Evolutionary conservation across 2,797 vertebrate genomes (phyloP).

Genomic region (Sebastes matsubarae): DNA sequence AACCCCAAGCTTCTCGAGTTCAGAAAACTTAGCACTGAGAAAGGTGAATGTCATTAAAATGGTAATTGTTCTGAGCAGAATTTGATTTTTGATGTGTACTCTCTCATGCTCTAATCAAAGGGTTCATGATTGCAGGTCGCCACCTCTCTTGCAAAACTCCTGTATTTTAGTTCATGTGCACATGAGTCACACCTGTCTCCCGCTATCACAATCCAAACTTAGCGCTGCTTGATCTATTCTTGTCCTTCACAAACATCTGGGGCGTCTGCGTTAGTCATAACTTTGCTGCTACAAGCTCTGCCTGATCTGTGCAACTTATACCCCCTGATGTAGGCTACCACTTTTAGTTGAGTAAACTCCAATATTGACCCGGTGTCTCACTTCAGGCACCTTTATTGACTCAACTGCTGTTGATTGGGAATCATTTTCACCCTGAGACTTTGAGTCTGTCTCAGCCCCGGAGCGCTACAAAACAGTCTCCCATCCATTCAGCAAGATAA

Average conservation of each 20-base stretch:
- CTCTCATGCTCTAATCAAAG: constrained; percentile 14
- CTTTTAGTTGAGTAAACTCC: not conserved
- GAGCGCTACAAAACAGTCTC: not conserved
- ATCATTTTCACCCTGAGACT: constrained; percentile 2
- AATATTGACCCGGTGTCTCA: constrained; percentile 4
- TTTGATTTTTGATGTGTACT: constrained; percentile 9
- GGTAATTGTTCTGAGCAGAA: constrained; percentile 15
- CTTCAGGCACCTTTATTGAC: constrained; percentile 35
- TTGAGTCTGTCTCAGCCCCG: not conserved
- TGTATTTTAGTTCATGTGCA: not conserved
- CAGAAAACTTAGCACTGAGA: constrained; percentile 12
- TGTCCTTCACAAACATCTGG: not conserved
- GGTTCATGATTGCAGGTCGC: constrained; percentile 3
- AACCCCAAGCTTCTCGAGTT: constrained; percentile 9
- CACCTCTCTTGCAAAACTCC: constrained; percentile 3
- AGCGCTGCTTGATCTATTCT: not conserved
- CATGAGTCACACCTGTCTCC: constrained; percentile 2
- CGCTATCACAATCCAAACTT: not conserved
- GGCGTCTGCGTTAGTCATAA: not conserved
- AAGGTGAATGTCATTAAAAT: constrained; percentile 24
- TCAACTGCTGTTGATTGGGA: constrained; percentile 7
- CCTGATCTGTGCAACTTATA: not conserved
- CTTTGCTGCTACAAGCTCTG: not conserved
- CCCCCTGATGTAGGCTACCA: not conserved
- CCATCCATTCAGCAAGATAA: not conserved